These are phyloP conservation scores for Silvanus unidentatus DNA, from an alignment of 2,888 invertebrate species.

Conservation along the genomic window DNA sequence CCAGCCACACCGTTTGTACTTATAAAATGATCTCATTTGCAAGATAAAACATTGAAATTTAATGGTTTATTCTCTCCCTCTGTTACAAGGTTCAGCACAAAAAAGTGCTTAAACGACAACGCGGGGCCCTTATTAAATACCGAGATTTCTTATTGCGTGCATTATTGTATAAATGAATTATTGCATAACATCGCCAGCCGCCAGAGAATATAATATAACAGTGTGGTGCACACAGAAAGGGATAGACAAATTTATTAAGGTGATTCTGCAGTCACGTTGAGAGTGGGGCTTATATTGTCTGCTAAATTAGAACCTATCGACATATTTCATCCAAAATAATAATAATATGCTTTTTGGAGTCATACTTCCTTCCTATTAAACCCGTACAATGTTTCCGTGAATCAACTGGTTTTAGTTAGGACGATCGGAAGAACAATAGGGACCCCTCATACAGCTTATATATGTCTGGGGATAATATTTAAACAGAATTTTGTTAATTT, in stretches of 20 bases:
- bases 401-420: too few relatives aligned
- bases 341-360: slow-evolving; percentile 2
- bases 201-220: slow-evolving; percentile 11
- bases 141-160: slow-evolving; percentile 3
- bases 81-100: too few relatives aligned
- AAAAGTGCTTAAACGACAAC: not conserved
- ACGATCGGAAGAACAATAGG: too few relatives aligned
- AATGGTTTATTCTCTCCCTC: slow-evolving; percentile 14
- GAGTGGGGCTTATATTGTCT: slow-evolving; percentile 7
- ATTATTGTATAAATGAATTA: slow-evolving; percentile 2
- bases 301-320: slow-evolving; percentile 10
- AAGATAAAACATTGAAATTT: slow-evolving; percentile 22
- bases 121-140: not conserved
- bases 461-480: slow-evolving; percentile 1
- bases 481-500: too few relatives aligned
- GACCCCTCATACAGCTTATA: too few relatives aligned
- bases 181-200: slow-evolving; percentile 1
- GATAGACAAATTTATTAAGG: slow-evolving; percentile 10
- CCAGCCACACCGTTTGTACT: too few relatives aligned
- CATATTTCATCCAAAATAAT: slow-evolving; percentile 12
- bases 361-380: too few relatives aligned
- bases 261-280: slow-evolving; percentile 8
- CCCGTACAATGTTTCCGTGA: too few relatives aligned
- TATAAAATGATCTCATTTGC: slow-evolving; percentile 16
- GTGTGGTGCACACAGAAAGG: slow-evolving; percentile 4